Conservation (phyloP, 2,797 vertebrate species). For the Xerus rutilus region DNA sequence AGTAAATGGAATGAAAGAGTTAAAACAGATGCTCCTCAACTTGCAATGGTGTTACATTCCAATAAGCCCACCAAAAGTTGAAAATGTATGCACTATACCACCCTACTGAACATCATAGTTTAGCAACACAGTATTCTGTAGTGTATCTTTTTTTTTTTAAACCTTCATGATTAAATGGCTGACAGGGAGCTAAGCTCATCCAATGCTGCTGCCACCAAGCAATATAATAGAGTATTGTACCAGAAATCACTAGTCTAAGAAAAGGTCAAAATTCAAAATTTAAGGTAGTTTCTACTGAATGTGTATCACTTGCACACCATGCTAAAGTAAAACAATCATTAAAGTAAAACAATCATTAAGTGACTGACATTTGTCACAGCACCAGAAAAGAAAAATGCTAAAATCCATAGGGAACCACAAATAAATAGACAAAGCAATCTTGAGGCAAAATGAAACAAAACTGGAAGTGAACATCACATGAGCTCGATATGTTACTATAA, state of each 20-base stretch:
- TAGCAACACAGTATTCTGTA: background rate
- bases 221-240: too few species aligned
- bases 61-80: background rate
- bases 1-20: background rate
- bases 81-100: background rate
- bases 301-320: background rate
- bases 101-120: background rate
- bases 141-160: background rate
- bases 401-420: background rate
- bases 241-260: too few species aligned
- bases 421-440: background rate
- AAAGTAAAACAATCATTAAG: background rate
- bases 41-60: background rate
- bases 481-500: background rate
- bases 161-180: background rate
- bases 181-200: background rate
- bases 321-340: background rate
- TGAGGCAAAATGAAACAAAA: background rate
- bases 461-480: background rate
- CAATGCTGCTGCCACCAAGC: background rate
- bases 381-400: background rate
- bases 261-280: too few species aligned
- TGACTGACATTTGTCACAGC: background rate
- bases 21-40: background rate
- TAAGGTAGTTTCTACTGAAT: too few species aligned